These are phyloP conservation scores for Drosophila sproati DNA, from an alignment of 1,140 invertebrate genomes.

Conservation along the genomic window DNA sequence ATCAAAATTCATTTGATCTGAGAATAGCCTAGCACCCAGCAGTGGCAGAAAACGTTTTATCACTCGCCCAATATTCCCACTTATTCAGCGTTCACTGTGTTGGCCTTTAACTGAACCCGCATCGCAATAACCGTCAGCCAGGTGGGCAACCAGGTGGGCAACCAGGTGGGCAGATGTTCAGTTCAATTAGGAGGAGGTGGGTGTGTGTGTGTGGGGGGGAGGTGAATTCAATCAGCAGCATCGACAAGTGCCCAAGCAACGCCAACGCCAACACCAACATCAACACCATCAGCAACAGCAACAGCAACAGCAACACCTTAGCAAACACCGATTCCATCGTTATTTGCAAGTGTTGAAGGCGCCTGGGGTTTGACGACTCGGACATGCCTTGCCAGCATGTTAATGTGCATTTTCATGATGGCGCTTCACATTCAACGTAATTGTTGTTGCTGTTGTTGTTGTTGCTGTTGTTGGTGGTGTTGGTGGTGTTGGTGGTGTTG, in stretches of 20 bases:
- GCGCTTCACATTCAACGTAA: not conserved
- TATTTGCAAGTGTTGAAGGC: conserved; percentile 52
- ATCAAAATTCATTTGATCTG: not conserved
- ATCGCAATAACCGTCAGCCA: not conserved
- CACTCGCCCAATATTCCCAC: not conserved
- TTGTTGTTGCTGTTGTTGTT: not conserved
- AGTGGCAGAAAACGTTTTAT: not conserved
- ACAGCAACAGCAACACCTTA: not conserved
- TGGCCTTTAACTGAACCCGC: conserved; percentile 15
- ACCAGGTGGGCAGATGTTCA: not conserved
- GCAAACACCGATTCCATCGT: not conserved
- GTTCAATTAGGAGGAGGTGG: too few species aligned
- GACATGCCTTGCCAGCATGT: conserved; percentile 64
- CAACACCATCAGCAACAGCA: not conserved
- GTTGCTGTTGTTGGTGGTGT: not conserved
- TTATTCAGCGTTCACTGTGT: not conserved
- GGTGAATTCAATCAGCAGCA: not conserved
- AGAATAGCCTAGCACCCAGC: not conserved
- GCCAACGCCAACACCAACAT: not conserved
- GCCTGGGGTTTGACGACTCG: conserved; percentile 51
- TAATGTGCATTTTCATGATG: conserved; percentile 48
- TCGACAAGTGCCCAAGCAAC: conserved; percentile 13
- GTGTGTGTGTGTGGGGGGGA: not conserved
- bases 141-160: not conserved
- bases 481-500: conserved; percentile 15